phyloP scores from a whole-genome alignment of 2,797 vertebrate species.

The Danionella dracula region DNA sequence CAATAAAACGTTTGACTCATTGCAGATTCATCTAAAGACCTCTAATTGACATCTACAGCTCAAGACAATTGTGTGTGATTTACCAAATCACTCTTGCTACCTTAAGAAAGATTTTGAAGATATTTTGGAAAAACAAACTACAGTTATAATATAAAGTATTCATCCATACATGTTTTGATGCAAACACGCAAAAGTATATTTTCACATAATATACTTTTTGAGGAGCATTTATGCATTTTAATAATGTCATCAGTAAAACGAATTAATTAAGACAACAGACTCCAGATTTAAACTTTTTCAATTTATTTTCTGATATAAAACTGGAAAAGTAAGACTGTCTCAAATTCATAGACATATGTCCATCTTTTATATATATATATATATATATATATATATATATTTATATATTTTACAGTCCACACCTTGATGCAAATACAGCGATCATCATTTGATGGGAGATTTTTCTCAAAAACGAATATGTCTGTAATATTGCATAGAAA shows the following conservation, averaged over 20 bases:
- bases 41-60: too few species aligned
- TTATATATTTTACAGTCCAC: constrained; percentile 79
- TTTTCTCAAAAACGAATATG: constrained; percentile 69
- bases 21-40: too few species aligned
- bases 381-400: background rate
- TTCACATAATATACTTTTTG: too few species aligned
- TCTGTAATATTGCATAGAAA: constrained; percentile 98
- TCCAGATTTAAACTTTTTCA: constrained; percentile 50
- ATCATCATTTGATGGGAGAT: constrained; percentile 75
- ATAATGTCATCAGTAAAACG: too few species aligned
- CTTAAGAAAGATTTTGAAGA: too few species aligned
- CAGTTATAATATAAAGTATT: too few species aligned
- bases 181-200: too few species aligned
- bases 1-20: too few species aligned
- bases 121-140: too few species aligned
- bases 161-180: too few species aligned
- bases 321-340: constrained; percentile 99
- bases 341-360: constrained; percentile 91
- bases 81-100: background rate
- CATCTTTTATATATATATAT: constrained; percentile 65
- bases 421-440: constrained; percentile 86
- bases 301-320: constrained; percentile 96
- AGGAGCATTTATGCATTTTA: too few species aligned
- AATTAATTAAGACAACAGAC: constrained; percentile 29
- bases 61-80: too few species aligned